Base-by-base conservation (phyloP, 2,888 invertebrate genomes). In the Piscicola geometra region DNA sequence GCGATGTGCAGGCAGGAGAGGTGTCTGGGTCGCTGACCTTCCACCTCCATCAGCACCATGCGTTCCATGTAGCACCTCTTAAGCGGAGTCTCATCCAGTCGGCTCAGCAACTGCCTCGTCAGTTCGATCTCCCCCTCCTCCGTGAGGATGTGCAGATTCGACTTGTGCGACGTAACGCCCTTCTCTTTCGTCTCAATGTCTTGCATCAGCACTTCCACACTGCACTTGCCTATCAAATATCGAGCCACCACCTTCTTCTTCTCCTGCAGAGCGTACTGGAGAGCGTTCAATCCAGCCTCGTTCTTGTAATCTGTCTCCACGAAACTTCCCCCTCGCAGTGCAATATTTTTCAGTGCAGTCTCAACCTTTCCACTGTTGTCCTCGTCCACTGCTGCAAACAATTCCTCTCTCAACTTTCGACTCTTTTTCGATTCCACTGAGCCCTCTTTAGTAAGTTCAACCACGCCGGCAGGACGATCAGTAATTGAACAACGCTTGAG, bases 21-120 rank as follows among this genome's bases (percentile, higher is more conserved):
- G 41, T 78, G 76, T 2, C 81, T 74, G 18, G 81, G 84, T 76
- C 84, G 79, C 78, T 85, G 84, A 33, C 84, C 84, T 56, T 79
- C 79, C 68, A 83, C 81, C 66, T 83, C 82, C 50, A 75, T 77
- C 32, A 81, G 75, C 21, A 78, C 78, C 15, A 77, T 76, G 60
- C 66, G 50, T 21, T 71, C 41, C 15, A 78, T 64, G 64, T 74
- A 47, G 18, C 47, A 30, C n/a, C 52, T 30, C 35, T 66, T 75
- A 32, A 36, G 33, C 5, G 52, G 25, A 9, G 60, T 69, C 21
- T 60, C 41, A 1, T 28, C 36, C 28, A 79, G 36, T 21, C 71
- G 33, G 32, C 64, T 50, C 32, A 79, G 73, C 3, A 77, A 52
- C 21, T 69, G 47, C 41, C 77, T 70, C 12, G 69, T 67, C 52